Evolutionary conservation across 2,888 invertebrate species (phyloP).

Genomic region (Lochmaea capreae): DNA sequence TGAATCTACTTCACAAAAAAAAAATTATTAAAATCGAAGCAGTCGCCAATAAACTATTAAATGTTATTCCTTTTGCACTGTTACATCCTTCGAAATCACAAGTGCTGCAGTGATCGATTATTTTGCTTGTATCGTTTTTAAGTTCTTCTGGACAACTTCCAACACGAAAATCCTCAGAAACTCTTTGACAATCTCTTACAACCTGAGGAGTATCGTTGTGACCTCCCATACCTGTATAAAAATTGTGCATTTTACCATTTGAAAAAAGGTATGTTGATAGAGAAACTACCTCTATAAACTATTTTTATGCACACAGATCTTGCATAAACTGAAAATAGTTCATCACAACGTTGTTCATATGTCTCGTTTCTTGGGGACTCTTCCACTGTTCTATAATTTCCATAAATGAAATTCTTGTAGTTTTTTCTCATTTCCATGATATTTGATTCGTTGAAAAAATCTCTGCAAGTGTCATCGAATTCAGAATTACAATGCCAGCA

Average conservation of each 20-base stretch:
- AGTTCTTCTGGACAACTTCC: constrained; percentile 51
- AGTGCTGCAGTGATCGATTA: constrained; percentile 46
- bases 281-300: constrained; percentile 48
- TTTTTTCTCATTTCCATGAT: no score
- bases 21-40: background rate
- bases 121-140: constrained; percentile 31
- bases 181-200: constrained; percentile 49
- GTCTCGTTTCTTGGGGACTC: constrained; percentile 43
- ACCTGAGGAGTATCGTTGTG: constrained; percentile 42
- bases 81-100: constrained; percentile 51
- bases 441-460: no score
- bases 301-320: constrained; percentile 52
- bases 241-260: constrained; percentile 5
- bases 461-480: no score
- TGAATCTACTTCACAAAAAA: background rate
- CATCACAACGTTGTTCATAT: constrained; percentile 46
- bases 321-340: constrained; percentile 46
- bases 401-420: no score
- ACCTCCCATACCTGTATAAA: constrained; percentile 37
- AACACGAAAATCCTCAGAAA: constrained; percentile 39
- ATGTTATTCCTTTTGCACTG: constrained; percentile 35
- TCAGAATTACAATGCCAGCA: no score
- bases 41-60: constrained; percentile 27
- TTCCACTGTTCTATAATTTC: no score
- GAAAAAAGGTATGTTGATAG: background rate